phyloP scores from a whole-genome alignment of 1,140 invertebrate genomes.

The Samia ricini region DNA sequence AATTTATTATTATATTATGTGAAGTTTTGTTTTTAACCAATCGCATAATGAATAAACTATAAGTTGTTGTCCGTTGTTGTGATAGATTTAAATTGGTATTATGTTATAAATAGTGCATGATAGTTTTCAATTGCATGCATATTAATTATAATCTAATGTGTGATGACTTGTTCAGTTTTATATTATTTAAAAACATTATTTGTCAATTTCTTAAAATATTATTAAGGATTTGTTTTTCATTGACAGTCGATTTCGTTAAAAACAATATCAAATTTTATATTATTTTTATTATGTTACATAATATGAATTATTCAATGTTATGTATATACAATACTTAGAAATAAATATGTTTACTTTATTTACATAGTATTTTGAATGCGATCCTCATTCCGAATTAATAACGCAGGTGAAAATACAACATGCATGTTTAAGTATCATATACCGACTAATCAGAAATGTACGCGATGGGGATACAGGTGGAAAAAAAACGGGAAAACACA shows the following conservation, averaged over 20 bases:
- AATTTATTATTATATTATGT: neutral
- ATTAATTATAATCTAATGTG: neutral
- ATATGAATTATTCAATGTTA: neutral
- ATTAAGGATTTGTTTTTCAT: no score
- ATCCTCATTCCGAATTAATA: neutral
- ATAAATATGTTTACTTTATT: neutral
- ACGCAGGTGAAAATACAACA: neutral
- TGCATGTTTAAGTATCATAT: neutral
- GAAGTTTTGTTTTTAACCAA: neutral
- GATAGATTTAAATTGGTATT: constrained; percentile 13
- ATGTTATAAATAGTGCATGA: constrained; percentile 17
- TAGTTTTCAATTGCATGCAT: constrained; percentile 20
- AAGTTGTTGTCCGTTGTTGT: constrained; percentile 17
- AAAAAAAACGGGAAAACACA: neutral
- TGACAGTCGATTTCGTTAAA: no score
- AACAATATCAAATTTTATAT: no score
- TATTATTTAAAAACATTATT: no score
- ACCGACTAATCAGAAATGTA: neutral
- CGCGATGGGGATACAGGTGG: neutral
- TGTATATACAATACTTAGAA: neutral
- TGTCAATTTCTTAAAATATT: no score
- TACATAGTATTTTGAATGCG: neutral
- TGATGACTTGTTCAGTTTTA: no score
- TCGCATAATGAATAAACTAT: neutral
- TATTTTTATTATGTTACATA: neutral